Base-by-base conservation (phyloP, 2,888 invertebrate genomes). In the Drosophila robusta region DNA sequence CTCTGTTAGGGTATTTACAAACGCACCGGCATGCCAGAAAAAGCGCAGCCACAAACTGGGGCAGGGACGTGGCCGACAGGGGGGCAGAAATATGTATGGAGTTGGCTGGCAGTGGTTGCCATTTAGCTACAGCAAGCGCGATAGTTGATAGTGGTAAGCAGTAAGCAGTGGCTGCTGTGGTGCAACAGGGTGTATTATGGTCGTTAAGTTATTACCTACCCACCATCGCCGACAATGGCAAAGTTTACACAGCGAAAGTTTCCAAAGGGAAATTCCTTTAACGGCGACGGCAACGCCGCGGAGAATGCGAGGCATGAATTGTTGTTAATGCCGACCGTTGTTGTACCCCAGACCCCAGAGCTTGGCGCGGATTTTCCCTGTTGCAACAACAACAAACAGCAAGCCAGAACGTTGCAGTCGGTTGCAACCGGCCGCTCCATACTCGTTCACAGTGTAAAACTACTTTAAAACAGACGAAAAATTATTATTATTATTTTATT, bases 101-200 rank as follows among this genome's bases (percentile, higher is more conserved):
- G 68, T 70, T 54, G 67, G 56, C 39, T 52, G 47, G 51, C 64
- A 62, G 60, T 62, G 64, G 69, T 60, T 58, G 38, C 49, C 70
- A 69, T 71, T 71, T 71, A 66, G 73, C 58, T 47, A 62, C 42
- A 39, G 34, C 34, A 36, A 45, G 57, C 41, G 69, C 69, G 58
- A 68, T 68, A 69, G 68, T 69, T 69, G 68, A 69, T 69, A 69
- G 68, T 68, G 68, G 68, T 52, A 70, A 69, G 52, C 66, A 16
- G 42, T 34, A 12, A 49, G 69, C 58, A 64, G 63, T 60, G 68
- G 9, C 38, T 39, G 74, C 62, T 63, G 70, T 73, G 83, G 87
- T 81, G 85, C 85, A 86, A 86, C 85, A 86, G 85, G 89, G 89
- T 87, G 89, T 89, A 86, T 86, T 89, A 86, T 87, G 87, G 89